Conservation (phyloP, 2,888 invertebrate genomes). For the Cerastoderma edule region DNA sequence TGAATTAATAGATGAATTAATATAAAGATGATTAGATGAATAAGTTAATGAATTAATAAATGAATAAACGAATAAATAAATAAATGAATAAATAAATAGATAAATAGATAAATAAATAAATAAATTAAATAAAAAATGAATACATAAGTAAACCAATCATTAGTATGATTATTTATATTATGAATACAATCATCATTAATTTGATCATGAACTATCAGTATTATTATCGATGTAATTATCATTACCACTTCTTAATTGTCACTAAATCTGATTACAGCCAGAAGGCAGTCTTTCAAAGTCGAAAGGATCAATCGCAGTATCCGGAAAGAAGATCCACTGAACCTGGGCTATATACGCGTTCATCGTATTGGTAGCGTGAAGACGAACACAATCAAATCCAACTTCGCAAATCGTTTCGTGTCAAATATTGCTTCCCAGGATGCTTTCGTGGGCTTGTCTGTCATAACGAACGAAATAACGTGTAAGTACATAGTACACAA, state of each 20-base stretch:
- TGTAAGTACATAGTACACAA: neutral
- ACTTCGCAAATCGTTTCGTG: neutral
- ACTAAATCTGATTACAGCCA: neutral
- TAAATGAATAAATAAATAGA: no score
- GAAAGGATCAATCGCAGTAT: neutral
- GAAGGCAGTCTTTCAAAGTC: slow-evolving; percentile 3
- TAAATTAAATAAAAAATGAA: neutral
- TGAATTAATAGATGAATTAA: no score
- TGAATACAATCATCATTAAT: no score
- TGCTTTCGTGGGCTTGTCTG: neutral
- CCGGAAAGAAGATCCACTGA: neutral
- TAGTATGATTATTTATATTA: no score
- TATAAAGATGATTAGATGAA: no score
- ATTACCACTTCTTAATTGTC: neutral
- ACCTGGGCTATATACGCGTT: neutral
- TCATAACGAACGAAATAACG: neutral
- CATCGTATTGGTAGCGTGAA: neutral
- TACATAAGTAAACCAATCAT: neutral
- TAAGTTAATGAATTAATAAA: no score
- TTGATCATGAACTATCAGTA: no score
- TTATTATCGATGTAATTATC: no score
- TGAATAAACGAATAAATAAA: no score
- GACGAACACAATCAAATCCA: neutral
- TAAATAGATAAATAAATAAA: no score
- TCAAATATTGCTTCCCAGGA: neutral